phyloP scores from a whole-genome alignment of 2,797 vertebrate species.

The Prunella strophiata region DNA sequence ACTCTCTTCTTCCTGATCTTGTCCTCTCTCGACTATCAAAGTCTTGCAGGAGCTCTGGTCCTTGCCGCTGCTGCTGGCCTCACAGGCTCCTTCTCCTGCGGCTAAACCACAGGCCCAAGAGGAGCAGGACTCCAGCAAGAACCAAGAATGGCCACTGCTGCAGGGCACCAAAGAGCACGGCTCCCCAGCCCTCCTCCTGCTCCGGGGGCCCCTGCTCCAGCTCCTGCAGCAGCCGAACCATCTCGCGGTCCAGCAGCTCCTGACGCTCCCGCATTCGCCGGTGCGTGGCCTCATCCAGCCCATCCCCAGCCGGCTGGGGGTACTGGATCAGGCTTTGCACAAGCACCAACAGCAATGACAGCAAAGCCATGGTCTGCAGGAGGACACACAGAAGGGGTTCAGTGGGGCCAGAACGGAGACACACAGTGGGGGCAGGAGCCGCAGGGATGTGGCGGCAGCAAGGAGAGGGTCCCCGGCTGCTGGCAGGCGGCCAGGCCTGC shows the following conservation, averaged over 20 bases:
- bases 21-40: fast-evolving
- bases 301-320: background rate
- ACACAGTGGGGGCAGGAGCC: background rate
- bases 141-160: too few relatives aligned
- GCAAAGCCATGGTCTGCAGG: background rate
- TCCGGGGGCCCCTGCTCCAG: too few relatives aligned
- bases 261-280: background rate
- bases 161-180: too few relatives aligned
- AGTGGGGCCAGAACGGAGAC: background rate
- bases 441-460: background rate
- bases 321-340: background rate
- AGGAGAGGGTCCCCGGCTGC: background rate
- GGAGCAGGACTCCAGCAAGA: too few relatives aligned
- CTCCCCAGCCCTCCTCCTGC: too few relatives aligned
- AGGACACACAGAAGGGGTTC: background rate
- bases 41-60: too few relatives aligned
- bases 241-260: fast-evolving
- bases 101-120: too few relatives aligned
- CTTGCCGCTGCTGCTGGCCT: too few relatives aligned
- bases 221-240: too few relatives aligned
- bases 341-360: fast-evolving
- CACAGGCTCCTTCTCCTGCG: too few relatives aligned
- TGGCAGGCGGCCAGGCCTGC: background rate
- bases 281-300: background rate
- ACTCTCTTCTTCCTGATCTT: too few relatives aligned